phyloP scores from a whole-genome alignment of 2,888 invertebrate genomes.

The Idaea biselata region DNA sequence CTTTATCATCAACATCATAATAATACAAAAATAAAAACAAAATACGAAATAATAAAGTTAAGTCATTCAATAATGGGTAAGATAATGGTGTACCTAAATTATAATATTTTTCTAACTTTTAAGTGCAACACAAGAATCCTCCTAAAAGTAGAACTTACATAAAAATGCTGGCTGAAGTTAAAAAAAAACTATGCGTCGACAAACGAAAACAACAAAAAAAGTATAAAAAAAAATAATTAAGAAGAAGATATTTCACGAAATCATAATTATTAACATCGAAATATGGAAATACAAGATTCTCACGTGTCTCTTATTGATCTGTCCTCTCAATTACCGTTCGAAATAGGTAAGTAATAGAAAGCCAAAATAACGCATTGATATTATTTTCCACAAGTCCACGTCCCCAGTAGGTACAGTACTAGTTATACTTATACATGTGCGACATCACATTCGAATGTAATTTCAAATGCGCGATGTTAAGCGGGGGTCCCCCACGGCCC shows the following conservation, averaged over 20 bases:
- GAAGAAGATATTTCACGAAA: constrained; percentile 17
- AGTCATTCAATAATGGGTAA: too few relatives aligned
- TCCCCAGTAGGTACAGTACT: not conserved
- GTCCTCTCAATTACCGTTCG: constrained; percentile 61
- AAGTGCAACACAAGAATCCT: not conserved
- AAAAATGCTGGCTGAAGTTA: not conserved
- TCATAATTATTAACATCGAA: not conserved
- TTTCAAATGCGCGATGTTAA: too few relatives aligned
- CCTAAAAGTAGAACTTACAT: not conserved
- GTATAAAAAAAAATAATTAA: constrained; percentile 16
- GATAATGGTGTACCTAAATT: too few relatives aligned
- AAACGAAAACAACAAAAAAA: not conserved
- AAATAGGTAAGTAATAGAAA: constrained; percentile 53
- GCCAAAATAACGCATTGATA: not conserved
- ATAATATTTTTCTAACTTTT: too few relatives aligned
- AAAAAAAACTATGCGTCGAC: not conserved
- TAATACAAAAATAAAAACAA: too few relatives aligned
- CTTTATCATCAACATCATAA: too few relatives aligned
- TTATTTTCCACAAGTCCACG: not conserved
- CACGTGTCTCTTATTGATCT: constrained; percentile 63
- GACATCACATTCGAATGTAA: too few relatives aligned
- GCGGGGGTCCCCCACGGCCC: too few relatives aligned
- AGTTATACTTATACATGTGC: too few relatives aligned
- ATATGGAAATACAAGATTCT: constrained; percentile 37
- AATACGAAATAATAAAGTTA: too few relatives aligned